Evolutionary conservation across 2,888 invertebrate genomes (phyloP), one percentile per base, ranked within the genome.

Genomic region (Polydesmus complanatus): DNA sequence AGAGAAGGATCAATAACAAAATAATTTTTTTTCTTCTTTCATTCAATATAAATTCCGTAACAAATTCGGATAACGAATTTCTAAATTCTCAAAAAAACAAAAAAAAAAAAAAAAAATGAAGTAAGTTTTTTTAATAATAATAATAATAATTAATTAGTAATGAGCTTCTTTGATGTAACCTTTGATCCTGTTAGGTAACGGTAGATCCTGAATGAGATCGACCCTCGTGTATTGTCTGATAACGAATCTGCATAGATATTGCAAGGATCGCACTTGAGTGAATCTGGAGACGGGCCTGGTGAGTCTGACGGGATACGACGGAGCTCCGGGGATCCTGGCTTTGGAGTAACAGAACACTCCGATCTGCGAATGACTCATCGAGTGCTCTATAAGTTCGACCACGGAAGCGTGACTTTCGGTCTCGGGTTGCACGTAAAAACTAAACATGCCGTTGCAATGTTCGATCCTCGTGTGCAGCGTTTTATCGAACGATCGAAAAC

Each of bases 391-490:
- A 67, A 88, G 78, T 67, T 84, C 84, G 5, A 83, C 81, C 63
- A 88, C 82, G 1, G 83, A 82, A 27, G 75, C 69, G 66, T 78
- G 79, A 58, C 78, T 77, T 66, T 78, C 75, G 19, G 80, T 79
- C 73, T 81, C 80, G 14, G 72, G 68, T 57, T 70, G 70, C 2
- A 72, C 68, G 64, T 73, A 74, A 64, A 75, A 74, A 64, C 73
- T 73, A 70, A 83, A 85, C 64, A 81, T 75, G 56, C 85, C 85
- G 66, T 81, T 80, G 64, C 80, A 80, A 69, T 83, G 83, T 70
- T 86, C 85, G 67, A 88, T 83, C 47, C 86, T 79, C 60, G 86
- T 83, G 70, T 88, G 88, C 61, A 85, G 75, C 1, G 86, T 84
- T 67, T 79, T 79, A 23, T 83, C 83, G 62, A 81, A 74, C 1